Base-by-base conservation (phyloP, 1,140 invertebrate species). In the Apis laboriosa region DNA sequence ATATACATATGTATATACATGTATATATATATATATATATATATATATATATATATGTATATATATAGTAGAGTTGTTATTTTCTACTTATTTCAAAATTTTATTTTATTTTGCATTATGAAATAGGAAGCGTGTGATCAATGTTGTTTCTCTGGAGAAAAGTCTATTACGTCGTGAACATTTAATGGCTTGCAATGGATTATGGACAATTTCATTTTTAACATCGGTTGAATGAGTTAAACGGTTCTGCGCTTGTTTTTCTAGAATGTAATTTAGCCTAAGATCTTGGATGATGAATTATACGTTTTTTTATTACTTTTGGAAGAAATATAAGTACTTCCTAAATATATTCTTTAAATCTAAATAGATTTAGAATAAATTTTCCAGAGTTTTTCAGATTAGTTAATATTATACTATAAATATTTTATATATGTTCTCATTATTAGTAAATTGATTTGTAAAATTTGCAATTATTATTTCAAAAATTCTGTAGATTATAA, bases 121-220 rank as follows among this genome's bases (percentile, higher is more conserved):
- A 19, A 19, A 9, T 34, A 1, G 4, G 5, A n/a, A 3, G 8
- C 12, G 19, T 13, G 34, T 63, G 43, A 70, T 24, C 56, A 34
- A 17, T 11, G 68, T 55, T 56, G 8, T 70, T 78, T 21, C 43
- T 24, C 9, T 15, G 12, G 12, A 58, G 49, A 43, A 71, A 79
- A 79, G 67, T 78, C 17, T 17, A 21, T 68, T 77, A 49, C 19
- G 21, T 34, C 17, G 63, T 53, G 61, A 51, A 24, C 61, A 24
- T 53, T 74, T 64, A 64, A 53, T 64, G 49, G 19, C 19, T 49
- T 21, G 76, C 76, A 49, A 78, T 78, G 64, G 58, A 70, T 15
- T 58, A 58, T 68, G 53, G 60, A 79, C 43, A 53, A 51, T 79
- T 79, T 15, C 17, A 58, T 79, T 61, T 60, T 71, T 70, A 49